Base-by-base conservation (phyloP, 35 echinoderm and acorn worm genomes). In the Ptychodera flava region DNA sequence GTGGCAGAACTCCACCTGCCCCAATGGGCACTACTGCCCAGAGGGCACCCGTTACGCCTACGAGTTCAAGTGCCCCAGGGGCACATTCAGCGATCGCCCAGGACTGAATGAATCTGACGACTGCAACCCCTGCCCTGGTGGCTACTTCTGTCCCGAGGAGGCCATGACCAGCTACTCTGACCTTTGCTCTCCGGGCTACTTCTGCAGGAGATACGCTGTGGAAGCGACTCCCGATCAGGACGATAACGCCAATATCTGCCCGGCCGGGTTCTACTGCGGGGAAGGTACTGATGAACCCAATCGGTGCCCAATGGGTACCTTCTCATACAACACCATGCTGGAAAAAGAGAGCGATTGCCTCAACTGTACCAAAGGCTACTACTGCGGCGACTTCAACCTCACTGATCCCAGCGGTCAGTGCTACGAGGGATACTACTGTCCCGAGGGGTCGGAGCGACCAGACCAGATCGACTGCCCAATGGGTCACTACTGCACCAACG, bases 401-500 rank as follows among this genome's bases (percentile, higher is more conserved):
- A 90, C 92, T 16, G 81, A 36, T 16, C 90, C 92, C 0, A 82
- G 27, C 2, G 92, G 52, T 16, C 80, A 53, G 33, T 98, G 95
- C 52, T 30, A 84, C 0, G 92, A 93, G 45, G 87, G 90, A 16
- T 98, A 98, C 83, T 98, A 98, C 84, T 98, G 95, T 81, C 95
- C 95, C 31, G 90, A 86, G 29, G 92, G 95, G 33, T 98, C 95
- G 27, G 82, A 33, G 30, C 78, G 79, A n/a, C 84, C 81, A 34
- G 95, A 98, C 34, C 90, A 98, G 38, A 82, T 92, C 28, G 92
- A 90, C 30, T 98, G 95, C 45, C 95, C 95, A 32, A 87, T 45
- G 28, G 95, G 95, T 16, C 84, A 94, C 77, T 98, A 88, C 92
- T 98, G 95, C 78, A 79, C 84, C 77, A 98, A 98, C 88, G 95